A percentile compares a stretch with the other conserved stretches of the same genome.
Conservation (phyloP, 2,113 vertebrate species). For the Anhinga anhinga region DNA sequence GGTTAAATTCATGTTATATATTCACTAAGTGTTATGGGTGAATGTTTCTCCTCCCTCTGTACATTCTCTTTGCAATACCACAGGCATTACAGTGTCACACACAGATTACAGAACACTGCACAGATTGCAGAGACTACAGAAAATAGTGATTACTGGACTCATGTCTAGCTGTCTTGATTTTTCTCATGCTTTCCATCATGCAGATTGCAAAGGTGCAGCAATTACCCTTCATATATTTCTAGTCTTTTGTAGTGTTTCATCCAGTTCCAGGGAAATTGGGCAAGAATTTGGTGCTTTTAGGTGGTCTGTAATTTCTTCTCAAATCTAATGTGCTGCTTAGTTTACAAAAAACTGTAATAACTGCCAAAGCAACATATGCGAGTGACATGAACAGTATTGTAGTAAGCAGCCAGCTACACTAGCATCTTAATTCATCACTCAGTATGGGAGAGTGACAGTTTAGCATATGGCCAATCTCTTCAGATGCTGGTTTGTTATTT, state of each 20-base stretch:
- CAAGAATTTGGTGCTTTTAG: neutral
- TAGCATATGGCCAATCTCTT: constrained; percentile 37
- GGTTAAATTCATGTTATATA: neutral
- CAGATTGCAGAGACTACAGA: neutral
- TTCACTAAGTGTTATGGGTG: neutral
- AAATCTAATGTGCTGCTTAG: neutral
- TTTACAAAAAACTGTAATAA: neutral
- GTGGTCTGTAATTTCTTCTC: constrained; percentile 3
- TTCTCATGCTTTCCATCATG: neutral
- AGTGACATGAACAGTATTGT: constrained; percentile 51
- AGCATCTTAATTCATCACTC: constrained; percentile 2
- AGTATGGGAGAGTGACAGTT: constrained; percentile 12
- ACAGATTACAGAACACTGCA: neutral
- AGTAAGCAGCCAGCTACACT: constrained; percentile 9
- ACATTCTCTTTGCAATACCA: neutral
- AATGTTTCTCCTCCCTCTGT: neutral
- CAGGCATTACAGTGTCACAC: neutral
- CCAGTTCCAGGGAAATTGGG: neutral
- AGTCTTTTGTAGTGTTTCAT: neutral
- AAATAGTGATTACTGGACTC: neutral
- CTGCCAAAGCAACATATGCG: constrained; percentile 40
- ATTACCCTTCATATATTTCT: neutral
- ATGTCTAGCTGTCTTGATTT: neutral
- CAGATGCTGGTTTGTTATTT: neutral
- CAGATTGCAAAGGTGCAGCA: neutral